Evolutionary conservation across 2,113 vertebrate genomes (phyloP), one percentile per base, ranked within the genome.

Genomic region (Catagonus wagneri): DNA sequence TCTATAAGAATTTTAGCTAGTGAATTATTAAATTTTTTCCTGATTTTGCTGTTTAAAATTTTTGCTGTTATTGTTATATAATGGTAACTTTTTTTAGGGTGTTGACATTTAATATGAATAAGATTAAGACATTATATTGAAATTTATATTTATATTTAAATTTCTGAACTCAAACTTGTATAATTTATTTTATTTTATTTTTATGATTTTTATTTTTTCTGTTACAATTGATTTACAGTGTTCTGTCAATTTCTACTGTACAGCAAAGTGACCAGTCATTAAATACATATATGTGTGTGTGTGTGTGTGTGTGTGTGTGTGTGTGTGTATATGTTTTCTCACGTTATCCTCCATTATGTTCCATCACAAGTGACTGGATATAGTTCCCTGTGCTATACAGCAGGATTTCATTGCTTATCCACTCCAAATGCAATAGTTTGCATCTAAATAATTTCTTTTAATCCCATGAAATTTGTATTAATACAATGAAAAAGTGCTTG

Each of bases 121-220:
- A 93, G 25, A 91, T 66, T 83, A 60, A 44, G 34, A 27, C 23
- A 68, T 66, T 75, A 56, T 90, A 23, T 83, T 90, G 25, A 95
- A 79, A 36, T 80, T 90, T 92, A 87, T n/a, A 89, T 68, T 72
- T 56, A 61, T 93, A 74, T 95, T 66, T 90, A 72, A 94, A 68
- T 61, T 69, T 93, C 3, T 69, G 68, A 88, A 58, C 19, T 36
- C 32, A 81, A 81, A 76, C 56, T 86, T 69, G 23, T 54, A n/a
- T 68, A 29, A 83, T 86, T 83, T 88, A 16, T 74, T 87, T 96
- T 68, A 79, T 44, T 44, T 44, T 44, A 44, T 44, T 44, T 44
- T 44, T 6, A 44, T 44, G 44, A 44, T 44, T 44, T 44, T 44
- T 44, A 44, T 44, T 44, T 44, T 44, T 44, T 44, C 44, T 8